Base-by-base conservation (phyloP, 2,113 vertebrate species). In the Pyxicephalus adspersus region DNA sequence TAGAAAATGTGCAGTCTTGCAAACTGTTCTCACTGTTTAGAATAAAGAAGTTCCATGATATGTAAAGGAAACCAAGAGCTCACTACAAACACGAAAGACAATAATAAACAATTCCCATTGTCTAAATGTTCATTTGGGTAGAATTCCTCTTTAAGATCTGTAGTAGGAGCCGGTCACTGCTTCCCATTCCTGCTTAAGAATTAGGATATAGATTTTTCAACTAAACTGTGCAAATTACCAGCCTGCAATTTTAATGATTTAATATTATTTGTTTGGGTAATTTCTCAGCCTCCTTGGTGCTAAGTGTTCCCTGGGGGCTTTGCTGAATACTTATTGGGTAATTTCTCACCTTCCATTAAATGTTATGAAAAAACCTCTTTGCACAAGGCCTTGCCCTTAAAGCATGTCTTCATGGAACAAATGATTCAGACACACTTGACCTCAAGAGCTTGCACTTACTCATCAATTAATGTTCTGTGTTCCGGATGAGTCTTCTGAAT, bases 231-330 rank as follows among this genome's bases (percentile, higher is more conserved):
- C 17, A 28, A n/a, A 71, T 51, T 28, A 54, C 3, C 31, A 25
- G 50, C 13, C 70, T 57, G 20, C 3, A 28, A 73, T 58, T 57
- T 57, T 2, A 73, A 58, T 34, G 52, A 34, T 55, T 17, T 34
- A 19, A 29, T 72, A 20, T 34, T 73, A 57, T 58, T 73, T 73
- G 70, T 73, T 73, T 58, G 55, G 52, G 52, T 57, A 73, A 73
- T 73, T 73, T 16, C 29, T 26, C 52, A 55, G 52, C 31, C 25
- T 15, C 22, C 58, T 61, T 5, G 1, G 6, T 7, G 15, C 25
- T 58, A 58, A 31, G 19, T 57, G 51, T 31, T 57, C 26, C 11
- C 18, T 3, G 9, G 23, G 52, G 52, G 17, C 4, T 34, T n/a
- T 34, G 22, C 28, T 73, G 34, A 17, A 73, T 55, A 20, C 2